Base-by-base conservation (phyloP, 1,140 invertebrate species). In the Pomacea maculata region DNA sequence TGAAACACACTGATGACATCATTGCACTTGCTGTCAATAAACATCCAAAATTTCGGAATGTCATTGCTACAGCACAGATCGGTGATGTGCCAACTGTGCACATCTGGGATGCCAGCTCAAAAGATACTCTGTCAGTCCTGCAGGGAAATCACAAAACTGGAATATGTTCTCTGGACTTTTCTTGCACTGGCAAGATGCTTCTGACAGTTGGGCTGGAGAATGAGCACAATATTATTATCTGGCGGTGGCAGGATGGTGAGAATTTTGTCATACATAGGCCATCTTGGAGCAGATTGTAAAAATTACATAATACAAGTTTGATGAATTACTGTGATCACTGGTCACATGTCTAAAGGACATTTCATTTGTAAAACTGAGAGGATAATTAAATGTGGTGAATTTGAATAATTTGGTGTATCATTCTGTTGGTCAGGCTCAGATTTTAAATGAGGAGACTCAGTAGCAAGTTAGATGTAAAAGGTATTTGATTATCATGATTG, bases 1-100 rank as follows among this genome's bases (percentile, higher is more conserved):
- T 91, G 21, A 88, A 90, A 63, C 92, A 92, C 85, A 90, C 88
- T 1, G 91, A 92, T 87, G 91, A 92, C 82, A 92, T 92, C 79
- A 90, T 92, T 54, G 91, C 89, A 79, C 85, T 92, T 57, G 86
- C 87, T n/a, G 86, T 90, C 14, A 92, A 92, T 80, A 85, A 89
- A 72, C 88, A 91, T 81, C 87, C 89, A 11, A 91, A 91, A 80
- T 91, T 88, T 80, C 89, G 88, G 74, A 89, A 88, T 79, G 80
- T 91, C 12, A 86, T 92, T 12, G 91, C 91, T 10, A 89, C 89
- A 9, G 91, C 91, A 11, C 91, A 92, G 84, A 91, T 92, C 79
- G 91, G 91, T 11, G 86, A 84, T 45, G 76, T 81, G 17, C 89
- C 91, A 21, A 77, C 83, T 52, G 87, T 92, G n/a, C 89, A 90